Conservation (phyloP, 2,113 vertebrate genomes). For the Ascaphus truei region DNA sequence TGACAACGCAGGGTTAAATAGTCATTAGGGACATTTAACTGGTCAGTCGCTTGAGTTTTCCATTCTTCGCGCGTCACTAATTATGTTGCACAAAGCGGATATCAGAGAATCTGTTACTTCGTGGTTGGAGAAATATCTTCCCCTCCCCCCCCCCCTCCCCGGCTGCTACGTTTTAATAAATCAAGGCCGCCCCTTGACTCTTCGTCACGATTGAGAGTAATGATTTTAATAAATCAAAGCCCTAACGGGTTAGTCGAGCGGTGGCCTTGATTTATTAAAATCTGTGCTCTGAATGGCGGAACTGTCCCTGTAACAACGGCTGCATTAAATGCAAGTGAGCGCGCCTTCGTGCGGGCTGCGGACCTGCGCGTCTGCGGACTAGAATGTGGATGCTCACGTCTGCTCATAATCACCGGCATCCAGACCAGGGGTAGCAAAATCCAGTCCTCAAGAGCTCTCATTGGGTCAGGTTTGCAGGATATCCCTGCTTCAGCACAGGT, state of each 20-base stretch:
- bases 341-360: neutral
- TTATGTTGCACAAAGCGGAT: neutral
- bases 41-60: no score
- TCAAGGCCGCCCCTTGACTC: conserved; percentile 29
- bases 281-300: conserved; percentile 1
- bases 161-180: conserved; percentile 35
- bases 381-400: no score
- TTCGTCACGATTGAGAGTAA: conserved; percentile 29
- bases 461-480: no score
- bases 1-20: no score
- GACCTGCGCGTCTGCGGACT: no score
- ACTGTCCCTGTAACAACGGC: conserved; percentile 6
- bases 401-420: no score
- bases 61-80: no score
- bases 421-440: no score
- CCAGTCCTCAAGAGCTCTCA: no score
- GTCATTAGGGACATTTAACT: no score
- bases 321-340: neutral
- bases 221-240: conserved; percentile 37
- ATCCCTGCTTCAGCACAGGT: no score
- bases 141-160: conserved; percentile 12
- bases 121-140: neutral
- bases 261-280: conserved; percentile 34
- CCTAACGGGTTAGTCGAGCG: conserved; percentile 21
- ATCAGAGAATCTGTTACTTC: conserved; percentile 1